Percentiles rank a stretch among this genome's conserved stretches.
phyloP scores from a whole-genome alignment of 2,113 vertebrate species.

The Triplophysa tibetana region DNA sequence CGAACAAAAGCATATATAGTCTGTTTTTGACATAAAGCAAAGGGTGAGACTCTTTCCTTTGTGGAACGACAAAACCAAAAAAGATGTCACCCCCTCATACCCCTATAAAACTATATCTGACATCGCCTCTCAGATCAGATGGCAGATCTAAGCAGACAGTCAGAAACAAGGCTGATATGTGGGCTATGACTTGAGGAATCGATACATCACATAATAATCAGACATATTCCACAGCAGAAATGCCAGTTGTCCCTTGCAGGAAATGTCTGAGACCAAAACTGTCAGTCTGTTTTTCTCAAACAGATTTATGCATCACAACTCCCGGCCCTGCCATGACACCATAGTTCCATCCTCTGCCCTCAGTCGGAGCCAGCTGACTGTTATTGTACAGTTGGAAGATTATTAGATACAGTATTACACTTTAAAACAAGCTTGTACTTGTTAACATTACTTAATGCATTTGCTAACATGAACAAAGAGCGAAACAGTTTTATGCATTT shows the following conservation, averaged over 20 bases:
- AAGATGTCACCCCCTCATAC: neutral
- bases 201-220: slow-evolving; percentile 14
- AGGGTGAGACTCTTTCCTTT: neutral
- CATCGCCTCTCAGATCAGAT: slow-evolving; percentile 23
- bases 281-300: slow-evolving; percentile 12
- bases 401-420: no score
- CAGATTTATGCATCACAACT: neutral
- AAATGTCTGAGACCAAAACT: neutral
- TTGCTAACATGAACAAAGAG: no score
- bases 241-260: neutral
- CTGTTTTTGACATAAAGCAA: neutral
- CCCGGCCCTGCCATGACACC: neutral
- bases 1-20: neutral
- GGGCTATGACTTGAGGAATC: neutral
- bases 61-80: neutral
- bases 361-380: no score
- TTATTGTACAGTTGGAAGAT: no score
- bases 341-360: neutral
- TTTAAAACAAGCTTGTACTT: no score
- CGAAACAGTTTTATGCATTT: no score
- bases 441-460: no score
- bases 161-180: slow-evolving; percentile 1
- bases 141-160: neutral
- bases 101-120: slow-evolving; percentile 27
- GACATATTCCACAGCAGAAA: slow-evolving; percentile 16